phyloP scores from a whole-genome alignment of 2,113 vertebrate genomes.

The Gnathonemus echidnorhynchus region DNA sequence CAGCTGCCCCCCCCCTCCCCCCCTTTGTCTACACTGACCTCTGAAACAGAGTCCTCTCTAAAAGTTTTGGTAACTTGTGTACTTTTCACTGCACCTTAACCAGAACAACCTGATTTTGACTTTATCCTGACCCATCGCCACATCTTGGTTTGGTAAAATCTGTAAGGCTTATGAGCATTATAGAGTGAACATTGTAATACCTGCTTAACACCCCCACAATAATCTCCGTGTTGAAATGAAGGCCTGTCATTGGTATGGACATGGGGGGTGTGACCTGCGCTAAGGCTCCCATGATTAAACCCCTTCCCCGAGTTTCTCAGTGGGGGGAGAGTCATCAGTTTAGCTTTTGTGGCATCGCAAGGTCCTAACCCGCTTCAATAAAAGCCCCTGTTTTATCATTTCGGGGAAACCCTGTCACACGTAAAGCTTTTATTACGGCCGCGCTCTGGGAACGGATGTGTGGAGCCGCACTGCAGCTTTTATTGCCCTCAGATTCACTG shows the following conservation, averaged over 20 bases:
- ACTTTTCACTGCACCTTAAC: background rate
- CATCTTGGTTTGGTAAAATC: background rate
- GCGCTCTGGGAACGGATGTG: slow-evolving; percentile 16
- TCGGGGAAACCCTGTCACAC: background rate
- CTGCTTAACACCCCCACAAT: background rate
- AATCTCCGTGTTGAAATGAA: background rate
- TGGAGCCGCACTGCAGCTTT: background rate
- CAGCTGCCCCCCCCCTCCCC: background rate
- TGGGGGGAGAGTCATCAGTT: background rate
- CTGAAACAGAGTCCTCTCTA: background rate
- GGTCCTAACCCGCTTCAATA: slow-evolving; percentile 10
- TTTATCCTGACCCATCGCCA: background rate
- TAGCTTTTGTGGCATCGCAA: background rate
- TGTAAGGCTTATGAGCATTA: background rate
- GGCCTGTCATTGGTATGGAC: background rate
- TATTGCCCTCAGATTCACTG: slow-evolving; percentile 6
- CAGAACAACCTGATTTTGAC: background rate
- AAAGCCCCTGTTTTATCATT: slow-evolving; percentile 5
- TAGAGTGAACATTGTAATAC: background rate
- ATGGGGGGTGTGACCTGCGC: background rate
- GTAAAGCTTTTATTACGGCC: slow-evolving; percentile 10
- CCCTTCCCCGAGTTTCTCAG: background rate
- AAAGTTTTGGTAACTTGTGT: background rate
- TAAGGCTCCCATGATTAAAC: background rate
- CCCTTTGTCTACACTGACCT: background rate